Evolutionary conservation across 1,140 invertebrate species (phyloP).

Genomic region (Philaenus spumarius): DNA sequence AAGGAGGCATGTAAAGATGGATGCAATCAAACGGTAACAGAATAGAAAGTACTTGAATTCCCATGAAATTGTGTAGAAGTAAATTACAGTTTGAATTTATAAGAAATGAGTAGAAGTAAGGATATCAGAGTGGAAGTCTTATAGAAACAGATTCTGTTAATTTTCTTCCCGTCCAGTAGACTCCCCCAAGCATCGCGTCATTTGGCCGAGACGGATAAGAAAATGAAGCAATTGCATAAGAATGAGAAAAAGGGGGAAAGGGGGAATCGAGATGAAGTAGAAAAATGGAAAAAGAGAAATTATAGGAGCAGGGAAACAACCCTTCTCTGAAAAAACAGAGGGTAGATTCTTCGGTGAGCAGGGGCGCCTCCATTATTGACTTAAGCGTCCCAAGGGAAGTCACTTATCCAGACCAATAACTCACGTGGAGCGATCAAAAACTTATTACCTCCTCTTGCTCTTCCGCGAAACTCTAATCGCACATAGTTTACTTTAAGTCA

Average conservation of each 20-base stretch:
- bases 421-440: background rate
- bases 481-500: too few relatives aligned
- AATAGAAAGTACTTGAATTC: too few relatives aligned
- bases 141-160: background rate
- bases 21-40: too few relatives aligned
- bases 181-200: background rate
- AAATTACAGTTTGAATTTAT: too few relatives aligned
- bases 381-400: slow-evolving; percentile 2
- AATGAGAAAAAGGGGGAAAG: background rate
- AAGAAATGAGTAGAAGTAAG: too few relatives aligned
- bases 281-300: slow-evolving; percentile 18
- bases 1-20: too few relatives aligned
- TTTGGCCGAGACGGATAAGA: slow-evolving; percentile 1
- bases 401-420: background rate
- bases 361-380: slow-evolving; percentile 9
- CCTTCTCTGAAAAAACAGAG: slow-evolving; percentile 9
- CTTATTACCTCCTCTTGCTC: too few relatives aligned
- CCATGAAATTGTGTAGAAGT: too few relatives aligned
- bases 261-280: slow-evolving; percentile 13
- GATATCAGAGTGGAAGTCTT: too few relatives aligned
- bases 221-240: slow-evolving; percentile 8
- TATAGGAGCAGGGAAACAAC: slow-evolving; percentile 11
- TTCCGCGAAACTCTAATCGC: too few relatives aligned
- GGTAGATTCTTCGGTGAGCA: background rate
- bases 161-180: slow-evolving; percentile 9